Evolutionary conservation across 2,113 vertebrate species (phyloP).

Genomic region (Nerophis ophidion): DNA sequence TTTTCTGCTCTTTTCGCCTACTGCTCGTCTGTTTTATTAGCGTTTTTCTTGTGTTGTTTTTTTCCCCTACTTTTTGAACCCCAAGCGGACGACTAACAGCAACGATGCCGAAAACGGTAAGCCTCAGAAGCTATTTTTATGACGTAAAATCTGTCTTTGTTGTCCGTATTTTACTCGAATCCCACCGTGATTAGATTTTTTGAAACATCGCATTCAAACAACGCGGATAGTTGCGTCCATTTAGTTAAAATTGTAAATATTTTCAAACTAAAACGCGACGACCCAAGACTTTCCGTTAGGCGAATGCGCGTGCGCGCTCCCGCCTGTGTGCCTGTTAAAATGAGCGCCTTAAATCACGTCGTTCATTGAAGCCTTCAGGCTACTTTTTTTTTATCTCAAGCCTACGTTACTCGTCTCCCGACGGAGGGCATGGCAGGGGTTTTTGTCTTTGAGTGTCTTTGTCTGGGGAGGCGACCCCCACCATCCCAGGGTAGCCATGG

Average conservation of each 20-base stretch:
- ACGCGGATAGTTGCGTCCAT: not conserved
- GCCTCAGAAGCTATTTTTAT: conserved; percentile 9
- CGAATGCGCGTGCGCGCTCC: conserved; percentile 50
- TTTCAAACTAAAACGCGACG: conserved; percentile 4
- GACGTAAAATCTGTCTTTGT: not conserved
- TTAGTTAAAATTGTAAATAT: conserved; percentile 6
- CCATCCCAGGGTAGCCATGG: conserved; percentile 19
- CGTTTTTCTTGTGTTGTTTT: conserved; percentile 3
- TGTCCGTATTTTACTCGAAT: not conserved
- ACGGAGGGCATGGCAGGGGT: not conserved
- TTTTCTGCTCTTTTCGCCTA: conserved; percentile 52
- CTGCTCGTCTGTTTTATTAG: conserved; percentile 38
- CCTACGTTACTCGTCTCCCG: no score
- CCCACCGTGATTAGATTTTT: not conserved
- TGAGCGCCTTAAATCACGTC: conserved; percentile 34
- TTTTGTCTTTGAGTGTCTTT: not conserved
- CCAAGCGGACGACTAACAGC: conserved; percentile 21
- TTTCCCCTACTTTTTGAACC: not conserved
- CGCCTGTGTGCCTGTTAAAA: conserved; percentile 33
- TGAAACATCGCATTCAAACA: not conserved
- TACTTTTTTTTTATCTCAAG: not conserved
- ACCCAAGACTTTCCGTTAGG: conserved; percentile 57
- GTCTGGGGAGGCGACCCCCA: not conserved
- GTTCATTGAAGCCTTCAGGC: not conserved
- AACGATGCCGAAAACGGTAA: conserved; percentile 77